Base-by-base conservation (phyloP, 2,888 invertebrate species). In the Erebia epiphron region DNA sequence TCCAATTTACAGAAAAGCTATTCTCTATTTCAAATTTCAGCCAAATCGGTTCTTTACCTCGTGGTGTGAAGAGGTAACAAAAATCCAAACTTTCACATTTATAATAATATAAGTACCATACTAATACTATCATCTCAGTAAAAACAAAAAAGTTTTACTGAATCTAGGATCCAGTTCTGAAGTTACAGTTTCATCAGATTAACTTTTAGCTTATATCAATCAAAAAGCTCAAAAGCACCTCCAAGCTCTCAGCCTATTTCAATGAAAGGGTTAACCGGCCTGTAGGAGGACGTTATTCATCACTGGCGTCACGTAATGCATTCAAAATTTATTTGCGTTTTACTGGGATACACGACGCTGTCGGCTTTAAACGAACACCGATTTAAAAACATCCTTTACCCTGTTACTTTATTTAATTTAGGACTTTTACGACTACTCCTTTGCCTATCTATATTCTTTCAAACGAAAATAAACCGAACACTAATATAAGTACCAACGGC, bases 261-360 rank as follows among this genome's bases (percentile, higher is more conserved):
- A 70, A 74, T 85, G 83, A 89, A 90, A 90, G 91, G 88, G 89
- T 86, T 86, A 81, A 82, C 79, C 76, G 75, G 73, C 71, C 66
- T 67, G 67, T 69, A 77, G 78, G 80, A 86, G 89, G 88, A 88
- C 85, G 89, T 86, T 82, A 89, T 91, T 83, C 86, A 90, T 92
- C 90, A 90, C 84, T 68, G 75, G 77, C 78, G 77, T 78, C 78
- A 81, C 82, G 88, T 87, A 90, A 91, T 90, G 90, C 86, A 83
- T 85, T 88, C 85, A 80, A 86, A 87, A 91, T 92, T 91, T 91
- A 92, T 92, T 86, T 88, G 87, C 88, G 86, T 89, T 88, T 89
- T 83, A 89, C 87, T 78, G 81, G 76, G 83, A 83, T 86, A 86
- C 86, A 85, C 76, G 79, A 83, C 75, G 79, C 77, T 79, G 76